Percentiles rank a stretch among this genome's conserved stretches.
These are phyloP conservation scores for Carabus problematicus DNA, from an alignment of 2,888 invertebrate species.

Conservation along the genomic window DNA sequence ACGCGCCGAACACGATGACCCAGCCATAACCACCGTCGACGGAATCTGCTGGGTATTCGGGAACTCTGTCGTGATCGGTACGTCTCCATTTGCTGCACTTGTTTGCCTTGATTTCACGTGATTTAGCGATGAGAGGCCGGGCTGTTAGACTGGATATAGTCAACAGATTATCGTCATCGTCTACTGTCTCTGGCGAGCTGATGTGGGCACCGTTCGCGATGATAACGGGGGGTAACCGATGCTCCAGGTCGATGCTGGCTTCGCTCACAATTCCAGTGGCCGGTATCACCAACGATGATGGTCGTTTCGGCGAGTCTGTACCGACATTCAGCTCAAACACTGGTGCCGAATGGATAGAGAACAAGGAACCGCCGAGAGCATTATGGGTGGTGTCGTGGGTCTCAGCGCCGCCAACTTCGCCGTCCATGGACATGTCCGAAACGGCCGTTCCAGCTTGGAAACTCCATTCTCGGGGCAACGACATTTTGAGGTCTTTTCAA, in stretches of 20 bases:
- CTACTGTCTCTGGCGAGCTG: slow-evolving; percentile 61
- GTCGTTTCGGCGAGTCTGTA: slow-evolving; percentile 56
- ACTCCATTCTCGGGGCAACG: slow-evolving; percentile 68
- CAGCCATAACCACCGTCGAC: slow-evolving; percentile 81
- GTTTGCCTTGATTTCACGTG: slow-evolving; percentile 64
- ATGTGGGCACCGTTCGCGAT: slow-evolving; percentile 55
- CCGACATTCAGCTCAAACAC: slow-evolving; percentile 55
- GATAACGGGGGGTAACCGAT: slow-evolving; percentile 50
- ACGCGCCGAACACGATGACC: slow-evolving; percentile 79
- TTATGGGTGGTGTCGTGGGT: slow-evolving; percentile 46
- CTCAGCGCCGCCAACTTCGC: slow-evolving; percentile 48
- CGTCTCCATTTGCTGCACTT: slow-evolving; percentile 49
- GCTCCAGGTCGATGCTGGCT: slow-evolving; percentile 30
- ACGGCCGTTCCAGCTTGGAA: slow-evolving; percentile 59
- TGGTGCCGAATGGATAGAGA: slow-evolving; percentile 75
- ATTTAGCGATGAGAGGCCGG: slow-evolving; percentile 74
- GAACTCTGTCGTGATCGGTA: slow-evolving; percentile 48
- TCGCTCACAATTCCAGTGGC: slow-evolving; percentile 46
- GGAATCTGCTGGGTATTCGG: slow-evolving; percentile 56
- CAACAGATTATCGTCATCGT: slow-evolving; percentile 75
- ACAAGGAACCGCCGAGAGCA: slow-evolving; percentile 66
- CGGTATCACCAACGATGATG: slow-evolving; percentile 62
- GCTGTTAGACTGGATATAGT: slow-evolving; percentile 78
- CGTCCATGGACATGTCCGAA: slow-evolving; percentile 44
- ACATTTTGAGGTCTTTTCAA: slow-evolving; percentile 55